These are phyloP conservation scores for Megaceryle torquata DNA, from an alignment of 2,113 vertebrate species.

Conservation along the genomic window DNA sequence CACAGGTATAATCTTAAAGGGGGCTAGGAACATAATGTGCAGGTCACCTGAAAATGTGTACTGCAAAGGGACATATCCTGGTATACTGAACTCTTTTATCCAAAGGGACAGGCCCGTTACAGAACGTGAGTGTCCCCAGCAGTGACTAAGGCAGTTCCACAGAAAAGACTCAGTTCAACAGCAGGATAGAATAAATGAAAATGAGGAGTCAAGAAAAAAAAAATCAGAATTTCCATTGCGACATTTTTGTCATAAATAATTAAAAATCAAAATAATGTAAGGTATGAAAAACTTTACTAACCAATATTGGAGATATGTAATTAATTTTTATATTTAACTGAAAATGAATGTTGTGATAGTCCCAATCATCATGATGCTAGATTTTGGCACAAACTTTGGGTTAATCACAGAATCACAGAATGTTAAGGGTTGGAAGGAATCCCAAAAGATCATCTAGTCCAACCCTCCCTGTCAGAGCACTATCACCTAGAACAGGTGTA, in stretches of 20 bases:
- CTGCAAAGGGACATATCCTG: background rate
- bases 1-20: background rate
- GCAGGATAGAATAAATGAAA: background rate
- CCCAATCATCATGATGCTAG: background rate
- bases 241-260: background rate
- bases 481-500: too few species aligned
- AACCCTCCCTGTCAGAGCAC: too few species aligned
- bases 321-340: background rate
- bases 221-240: background rate
- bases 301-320: background rate
- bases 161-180: background rate
- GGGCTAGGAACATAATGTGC: background rate
- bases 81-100: background rate
- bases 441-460: too few species aligned
- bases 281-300: background rate
- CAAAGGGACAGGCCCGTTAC: background rate
- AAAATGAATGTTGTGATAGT: background rate
- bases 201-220: background rate
- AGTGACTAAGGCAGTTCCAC: background rate
- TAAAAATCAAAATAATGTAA: background rate
- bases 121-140: background rate
- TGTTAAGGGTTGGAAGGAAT: too few species aligned
- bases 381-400: background rate
- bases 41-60: background rate
- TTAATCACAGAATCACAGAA: background rate